Percentiles rank a stretch among this genome's conserved stretches.
These are phyloP conservation scores for Xylota segnis DNA, from an alignment of 2,888 invertebrate species.

Conservation along the genomic window DNA sequence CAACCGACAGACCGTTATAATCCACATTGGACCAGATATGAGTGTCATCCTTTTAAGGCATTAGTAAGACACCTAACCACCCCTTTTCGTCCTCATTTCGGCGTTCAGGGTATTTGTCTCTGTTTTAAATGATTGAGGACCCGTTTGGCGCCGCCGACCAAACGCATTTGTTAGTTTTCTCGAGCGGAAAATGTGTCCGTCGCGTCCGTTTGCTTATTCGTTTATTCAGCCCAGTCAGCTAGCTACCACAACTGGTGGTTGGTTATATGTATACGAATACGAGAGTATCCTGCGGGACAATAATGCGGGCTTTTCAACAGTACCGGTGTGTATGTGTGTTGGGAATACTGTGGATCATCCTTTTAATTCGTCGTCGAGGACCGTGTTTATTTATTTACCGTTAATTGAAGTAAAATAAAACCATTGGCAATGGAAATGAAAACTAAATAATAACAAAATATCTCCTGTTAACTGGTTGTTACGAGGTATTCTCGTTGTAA, in stretches of 20 bases:
- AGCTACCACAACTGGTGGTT: conserved; percentile 31
- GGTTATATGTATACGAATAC: no score
- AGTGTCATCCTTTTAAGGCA: conserved; percentile 60
- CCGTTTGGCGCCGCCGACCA: conserved; percentile 10
- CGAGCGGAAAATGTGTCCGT: conserved; percentile 63
- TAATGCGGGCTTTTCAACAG: conserved; percentile 18
- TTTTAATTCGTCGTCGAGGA: conserved; percentile 10
- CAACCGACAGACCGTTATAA: neutral
- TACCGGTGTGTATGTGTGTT: neutral
- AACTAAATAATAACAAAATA: conserved; percentile 69
- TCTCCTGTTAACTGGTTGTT: conserved; percentile 6
- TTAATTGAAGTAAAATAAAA: conserved; percentile 74
- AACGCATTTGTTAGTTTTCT: conserved; percentile 67
- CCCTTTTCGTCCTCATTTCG: neutral
- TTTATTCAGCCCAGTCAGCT: conserved; percentile 36
- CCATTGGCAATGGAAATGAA: conserved; percentile 67
- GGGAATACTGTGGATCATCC: neutral
- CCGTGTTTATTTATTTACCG: conserved; percentile 70
- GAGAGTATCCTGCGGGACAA: conserved; percentile 30
- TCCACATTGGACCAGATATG: conserved; percentile 36
- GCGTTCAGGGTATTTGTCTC: conserved; percentile 52
- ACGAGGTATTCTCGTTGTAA: conserved; percentile 9
- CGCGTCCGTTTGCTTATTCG: conserved; percentile 29
- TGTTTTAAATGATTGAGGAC: conserved; percentile 66
- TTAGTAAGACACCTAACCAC: conserved; percentile 30